Percentiles rank a stretch among this genome's conserved stretches.
phyloP scores from a whole-genome alignment of 2,797 vertebrate genomes.

The Dermochelys coriacea region DNA sequence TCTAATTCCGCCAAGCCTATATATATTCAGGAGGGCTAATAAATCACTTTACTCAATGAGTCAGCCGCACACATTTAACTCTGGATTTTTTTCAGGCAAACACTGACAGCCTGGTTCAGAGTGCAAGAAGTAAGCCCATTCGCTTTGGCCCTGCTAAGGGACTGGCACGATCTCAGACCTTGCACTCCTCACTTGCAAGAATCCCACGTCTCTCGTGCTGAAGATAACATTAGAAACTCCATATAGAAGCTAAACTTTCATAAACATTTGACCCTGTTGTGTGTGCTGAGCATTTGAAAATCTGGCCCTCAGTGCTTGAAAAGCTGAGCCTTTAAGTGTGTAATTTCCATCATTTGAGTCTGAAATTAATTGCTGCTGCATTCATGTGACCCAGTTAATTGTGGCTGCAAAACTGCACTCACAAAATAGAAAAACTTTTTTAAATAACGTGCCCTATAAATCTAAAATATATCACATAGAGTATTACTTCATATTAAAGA shows the following conservation, averaged over 20 bases:
- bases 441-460: not conserved
- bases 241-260: not conserved
- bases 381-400: not conserved
- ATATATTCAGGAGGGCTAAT: too few relatives aligned
- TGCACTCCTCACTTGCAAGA: not conserved
- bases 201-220: not conserved
- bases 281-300: constrained; percentile 3
- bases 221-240: not conserved
- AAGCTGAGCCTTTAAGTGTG: constrained; percentile 31
- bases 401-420: not conserved
- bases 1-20: too few relatives aligned
- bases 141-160: not conserved
- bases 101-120: not conserved
- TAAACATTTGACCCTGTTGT: not conserved
- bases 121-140: not conserved
- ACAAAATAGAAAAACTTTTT: constrained; percentile 55
- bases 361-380: constrained; percentile 58
- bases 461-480: not conserved
- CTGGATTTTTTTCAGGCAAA: too few relatives aligned
- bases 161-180: not conserved
- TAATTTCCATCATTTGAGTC: constrained; percentile 45
- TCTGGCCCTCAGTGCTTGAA: not conserved
- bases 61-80: too few relatives aligned
- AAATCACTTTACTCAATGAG: too few relatives aligned
- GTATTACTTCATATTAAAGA: constrained; percentile 34